A percentile compares a stretch with the other conserved stretches of the same genome.
Evolutionary conservation across 2,888 invertebrate genomes (phyloP).

Genomic region (Drosophila cyrtoloma): DNA sequence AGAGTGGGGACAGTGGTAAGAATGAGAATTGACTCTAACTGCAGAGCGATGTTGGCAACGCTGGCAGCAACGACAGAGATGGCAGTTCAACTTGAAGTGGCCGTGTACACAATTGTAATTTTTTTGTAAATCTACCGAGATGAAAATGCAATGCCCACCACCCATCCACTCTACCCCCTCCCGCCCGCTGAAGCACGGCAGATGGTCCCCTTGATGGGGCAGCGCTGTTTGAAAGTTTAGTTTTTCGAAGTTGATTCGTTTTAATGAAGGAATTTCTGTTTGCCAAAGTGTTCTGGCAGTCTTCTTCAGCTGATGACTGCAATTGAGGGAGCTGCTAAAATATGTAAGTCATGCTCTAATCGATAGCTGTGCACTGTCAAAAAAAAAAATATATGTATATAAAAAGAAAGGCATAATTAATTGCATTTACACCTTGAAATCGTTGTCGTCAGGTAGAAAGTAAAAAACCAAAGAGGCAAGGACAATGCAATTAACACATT

Average conservation of each 20-base stretch:
- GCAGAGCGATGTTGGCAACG: constrained; percentile 37
- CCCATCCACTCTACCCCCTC: background rate
- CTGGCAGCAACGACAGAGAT: constrained; percentile 38
- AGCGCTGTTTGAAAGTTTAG: constrained; percentile 57
- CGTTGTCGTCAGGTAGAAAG: constrained; percentile 32
- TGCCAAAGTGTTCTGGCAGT: constrained; percentile 55
- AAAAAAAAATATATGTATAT: background rate
- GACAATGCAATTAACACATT: constrained; percentile 52
- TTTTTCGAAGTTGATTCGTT: constrained; percentile 63
- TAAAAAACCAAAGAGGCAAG: constrained; percentile 21
- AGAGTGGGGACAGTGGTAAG: background rate
- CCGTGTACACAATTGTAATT: constrained; percentile 73
- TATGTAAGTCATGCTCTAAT: constrained; percentile 33
- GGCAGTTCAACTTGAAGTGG: constrained; percentile 75
- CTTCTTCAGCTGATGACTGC: constrained; percentile 24
- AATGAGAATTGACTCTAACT: constrained; percentile 9
- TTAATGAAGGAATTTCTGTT: constrained; percentile 70
- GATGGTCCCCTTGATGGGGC: constrained; percentile 53
- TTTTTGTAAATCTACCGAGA: constrained; percentile 63
- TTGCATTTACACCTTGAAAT: constrained; percentile 62
- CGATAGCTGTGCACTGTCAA: constrained; percentile 19
- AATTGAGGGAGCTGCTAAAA: background rate
- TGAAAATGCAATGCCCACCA: constrained; percentile 30
- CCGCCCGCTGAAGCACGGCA: constrained; percentile 10
- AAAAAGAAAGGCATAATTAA: constrained; percentile 32